Evolutionary conservation across 2,113 vertebrate genomes (phyloP).

Genomic region (Nothobranchius kuhntae): DNA sequence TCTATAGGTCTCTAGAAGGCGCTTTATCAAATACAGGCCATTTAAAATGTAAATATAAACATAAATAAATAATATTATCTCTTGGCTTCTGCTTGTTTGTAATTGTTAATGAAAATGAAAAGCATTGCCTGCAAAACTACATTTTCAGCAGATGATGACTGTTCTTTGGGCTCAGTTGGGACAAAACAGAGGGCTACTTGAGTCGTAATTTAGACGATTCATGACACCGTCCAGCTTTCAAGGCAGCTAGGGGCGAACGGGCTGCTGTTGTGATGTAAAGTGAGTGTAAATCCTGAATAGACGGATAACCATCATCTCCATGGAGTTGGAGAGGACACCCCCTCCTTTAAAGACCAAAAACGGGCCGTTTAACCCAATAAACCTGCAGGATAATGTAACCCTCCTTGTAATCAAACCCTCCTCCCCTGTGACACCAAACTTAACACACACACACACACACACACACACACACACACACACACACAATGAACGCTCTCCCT

Average conservation of each 20-base stretch:
- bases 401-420: conserved; percentile 10
- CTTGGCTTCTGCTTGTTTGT: neutral
- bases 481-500: conserved; percentile 43
- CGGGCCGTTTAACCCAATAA: conserved; percentile 33
- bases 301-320: conserved; percentile 39
- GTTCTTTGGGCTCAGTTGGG: conserved; percentile 9
- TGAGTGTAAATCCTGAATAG: conserved; percentile 42
- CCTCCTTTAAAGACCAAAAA: conserved; percentile 41
- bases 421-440: conserved; percentile 58
- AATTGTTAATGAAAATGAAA: conserved; percentile 9
- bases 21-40: no score
- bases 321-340: conserved; percentile 29
- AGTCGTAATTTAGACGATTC: conserved; percentile 23
- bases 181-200: conserved; percentile 7
- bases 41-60: neutral
- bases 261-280: conserved; percentile 22
- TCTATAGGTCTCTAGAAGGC: no score
- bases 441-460: conserved; percentile 43
- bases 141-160: conserved; percentile 11
- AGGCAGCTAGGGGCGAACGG: conserved; percentile 19
- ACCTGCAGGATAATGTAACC: conserved; percentile 18
- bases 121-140: conserved; percentile 5
- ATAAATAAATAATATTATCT: neutral
- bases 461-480: conserved; percentile 47
- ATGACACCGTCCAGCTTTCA: conserved; percentile 25